Percentiles rank a stretch among this genome's conserved stretches.
These are phyloP conservation scores for Emys orbicularis DNA, from an alignment of 2,797 vertebrate species.

Conservation along the genomic window DNA sequence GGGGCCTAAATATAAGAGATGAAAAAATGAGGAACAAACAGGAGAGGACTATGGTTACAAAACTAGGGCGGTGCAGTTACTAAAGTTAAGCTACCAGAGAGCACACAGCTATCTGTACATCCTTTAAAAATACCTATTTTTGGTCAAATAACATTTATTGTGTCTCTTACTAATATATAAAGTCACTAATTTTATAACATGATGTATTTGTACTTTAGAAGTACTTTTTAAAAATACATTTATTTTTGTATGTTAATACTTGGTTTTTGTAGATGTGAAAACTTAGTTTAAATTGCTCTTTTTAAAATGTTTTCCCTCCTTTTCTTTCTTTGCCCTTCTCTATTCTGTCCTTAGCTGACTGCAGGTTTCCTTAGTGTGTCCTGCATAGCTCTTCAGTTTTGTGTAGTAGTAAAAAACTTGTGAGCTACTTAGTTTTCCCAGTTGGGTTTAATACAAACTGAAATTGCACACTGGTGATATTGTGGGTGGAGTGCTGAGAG, in stretches of 20 bases:
- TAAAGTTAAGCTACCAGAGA: neutral
- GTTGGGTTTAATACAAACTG: neutral
- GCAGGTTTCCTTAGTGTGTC: neutral
- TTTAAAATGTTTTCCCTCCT: neutral
- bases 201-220: neutral
- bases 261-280: neutral
- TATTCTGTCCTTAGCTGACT: neutral
- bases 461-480: neutral
- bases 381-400: neutral
- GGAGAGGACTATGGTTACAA: neutral
- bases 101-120: rapidly evolving
- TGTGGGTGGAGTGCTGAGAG: neutral
- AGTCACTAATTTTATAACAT: neutral
- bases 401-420: neutral
- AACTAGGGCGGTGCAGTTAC: neutral
- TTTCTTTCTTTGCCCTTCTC: neutral
- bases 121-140: neutral
- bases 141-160: neutral
- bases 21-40: neutral
- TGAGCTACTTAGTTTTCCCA: neutral
- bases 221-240: neutral
- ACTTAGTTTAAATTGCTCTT: neutral
- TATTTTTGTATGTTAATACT: neutral
- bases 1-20: conserved; percentile 7
- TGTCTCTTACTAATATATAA: neutral